Percentiles rank a stretch among this genome's conserved stretches.
Evolutionary conservation across 1,140 invertebrate species (phyloP).

Genomic region (Ylistrum balloti): DNA sequence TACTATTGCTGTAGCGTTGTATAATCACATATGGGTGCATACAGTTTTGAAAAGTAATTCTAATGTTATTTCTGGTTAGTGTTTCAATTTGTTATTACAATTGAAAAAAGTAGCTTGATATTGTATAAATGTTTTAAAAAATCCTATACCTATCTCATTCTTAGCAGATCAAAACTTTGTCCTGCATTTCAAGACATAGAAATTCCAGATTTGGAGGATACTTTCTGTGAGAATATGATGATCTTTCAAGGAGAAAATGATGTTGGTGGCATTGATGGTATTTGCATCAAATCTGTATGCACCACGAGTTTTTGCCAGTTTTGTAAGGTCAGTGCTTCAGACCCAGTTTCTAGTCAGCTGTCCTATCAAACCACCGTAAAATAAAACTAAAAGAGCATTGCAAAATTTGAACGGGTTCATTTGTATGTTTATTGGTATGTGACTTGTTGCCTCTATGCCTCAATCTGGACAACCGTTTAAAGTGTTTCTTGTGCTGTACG

Average conservation of each 20-base stretch:
- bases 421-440: background rate
- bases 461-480: background rate
- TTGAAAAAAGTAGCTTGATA: background rate
- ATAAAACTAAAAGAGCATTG: background rate
- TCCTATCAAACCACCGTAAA: background rate
- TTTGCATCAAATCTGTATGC: background rate
- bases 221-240: background rate
- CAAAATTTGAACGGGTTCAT: conserved; percentile 6
- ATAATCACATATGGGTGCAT: background rate
- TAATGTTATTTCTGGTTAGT: background rate
- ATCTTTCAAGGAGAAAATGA: background rate
- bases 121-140: background rate
- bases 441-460: background rate
- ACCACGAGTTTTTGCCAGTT: background rate
- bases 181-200: background rate
- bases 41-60: background rate
- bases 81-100: background rate
- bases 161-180: background rate
- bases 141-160: background rate
- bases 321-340: background rate
- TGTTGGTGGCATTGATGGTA: background rate
- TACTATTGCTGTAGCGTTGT: background rate
- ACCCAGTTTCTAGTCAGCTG: background rate
- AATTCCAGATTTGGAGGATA: background rate
- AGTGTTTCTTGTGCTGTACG: background rate